Base-by-base conservation (phyloP, 2,113 vertebrate species). In the Xiphophorus maculatus region DNA sequence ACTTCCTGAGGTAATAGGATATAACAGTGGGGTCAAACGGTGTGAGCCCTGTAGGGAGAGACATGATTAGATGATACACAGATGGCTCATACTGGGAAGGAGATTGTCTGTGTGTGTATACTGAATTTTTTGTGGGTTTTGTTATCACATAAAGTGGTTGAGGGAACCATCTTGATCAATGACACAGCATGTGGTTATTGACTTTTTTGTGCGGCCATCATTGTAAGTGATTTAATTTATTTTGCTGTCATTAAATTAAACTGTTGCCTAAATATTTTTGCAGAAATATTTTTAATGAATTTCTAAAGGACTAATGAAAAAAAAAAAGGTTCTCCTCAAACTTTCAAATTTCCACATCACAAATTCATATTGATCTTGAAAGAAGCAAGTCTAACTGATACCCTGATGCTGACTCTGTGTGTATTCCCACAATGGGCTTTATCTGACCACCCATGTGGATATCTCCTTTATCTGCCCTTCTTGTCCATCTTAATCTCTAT, bases 41-140 rank as follows among this genome's bases (percentile, higher is more conserved):
- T 77, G 77, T 11, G 51, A 73, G 51, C 33, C 83, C 82, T 71
- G 1, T 32, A 0, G 86, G 82, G 82, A 74, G 71, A 27, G 74
- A 58, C 74, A 15, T 76, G 74, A 91, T 85, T 88, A 78, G 87
- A 87, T 81, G 83, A 81, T 61, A 33, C 70, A 73, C 90, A 91
- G 91, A 91, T 89, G 88, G 88, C 75, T 63, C 51, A 17, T 25
- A 35, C 13, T 29, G 28, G 22, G 28, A 32, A 71, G 40, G 72
- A 15, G 35, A 80, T 58, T 69, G 42, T 87, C 84, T 76, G 76
- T 66, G 64, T 22, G 71, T 25, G 64, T 30, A 42, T 2, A 5
- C 27, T 5, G 37, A 33, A 44, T 63, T 71, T 28, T 79, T 54
- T 48, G 19, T 71, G 32, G 28, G 62, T 40, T 66, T 32, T 44